Base-by-base conservation (phyloP, 2,113 vertebrate genomes). In the Cyphomyrus plagiostoma region DNA sequence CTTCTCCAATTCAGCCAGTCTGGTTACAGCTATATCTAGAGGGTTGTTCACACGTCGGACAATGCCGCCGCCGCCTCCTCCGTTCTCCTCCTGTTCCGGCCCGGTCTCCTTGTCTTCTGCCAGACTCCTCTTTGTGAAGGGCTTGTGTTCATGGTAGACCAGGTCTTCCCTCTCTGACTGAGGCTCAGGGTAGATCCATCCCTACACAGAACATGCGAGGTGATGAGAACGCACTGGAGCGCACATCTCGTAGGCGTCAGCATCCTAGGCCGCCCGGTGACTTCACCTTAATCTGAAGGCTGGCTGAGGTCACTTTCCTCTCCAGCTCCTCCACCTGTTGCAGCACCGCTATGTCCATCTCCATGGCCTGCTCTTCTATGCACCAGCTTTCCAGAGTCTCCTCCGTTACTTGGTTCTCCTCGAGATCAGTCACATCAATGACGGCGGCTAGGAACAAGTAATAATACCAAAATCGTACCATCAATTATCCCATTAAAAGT, bases 261-360 rank as follows among this genome's bases (percentile, higher is more conserved):
- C 26, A 42, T 39, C 62, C n/a, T 66, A 0, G n/a, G 62, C 62
- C 11, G 13, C 30, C 70, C 35, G 13, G 45, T 21, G 62, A 48
- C 19, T 70, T 96, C 96, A 98, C 98, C 97, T 98, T 98, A 82
- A 98, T 95, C 94, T 99, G 98, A 92, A 99, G 96, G 94, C 96
- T 96, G 90, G 97, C 97, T 42, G 97, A 97, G 70, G 97, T 95
- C 89, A 99, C 97, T 95, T 96, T 98, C 92, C 96, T 97, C 92
- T 99, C 98, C 93, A 99, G 95, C 90, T 97, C 95, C 95, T 99
- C 97, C 88, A 99, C 97, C 92, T 98, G 97, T 91, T 97, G 97
- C 92, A 99, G 97, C 92, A 97, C 93, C 90, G 92, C 93, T 91
- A 98, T 95, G 92, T 99, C 98, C 94, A 96, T 94, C 93, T 98